Conservation (phyloP, 1,140 invertebrate species). For the Orius insidiosus region DNA sequence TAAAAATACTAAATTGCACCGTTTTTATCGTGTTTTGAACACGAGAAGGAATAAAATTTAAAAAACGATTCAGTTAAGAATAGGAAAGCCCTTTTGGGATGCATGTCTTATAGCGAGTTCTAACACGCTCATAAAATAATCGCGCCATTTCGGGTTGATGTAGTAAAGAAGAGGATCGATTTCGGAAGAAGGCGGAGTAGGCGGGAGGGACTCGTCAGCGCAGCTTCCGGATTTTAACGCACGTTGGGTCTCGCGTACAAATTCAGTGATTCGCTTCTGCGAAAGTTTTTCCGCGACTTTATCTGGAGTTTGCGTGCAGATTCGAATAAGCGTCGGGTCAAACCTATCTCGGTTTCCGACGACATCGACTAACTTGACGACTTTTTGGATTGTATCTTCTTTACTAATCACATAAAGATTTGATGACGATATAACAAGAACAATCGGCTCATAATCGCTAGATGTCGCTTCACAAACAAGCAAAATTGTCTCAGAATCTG, state of each 20-base stretch:
- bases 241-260: constrained; percentile 19
- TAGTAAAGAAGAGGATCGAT: constrained; percentile 16
- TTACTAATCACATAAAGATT: constrained; percentile 27
- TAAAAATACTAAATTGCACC: too few species aligned
- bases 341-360: constrained; percentile 17
- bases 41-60: too few species aligned
- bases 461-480: constrained; percentile 23
- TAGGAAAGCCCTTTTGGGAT: constrained; percentile 16
- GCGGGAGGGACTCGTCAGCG: constrained; percentile 4
- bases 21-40: too few species aligned
- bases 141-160: constrained; percentile 18
- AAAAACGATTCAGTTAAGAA: neutral
- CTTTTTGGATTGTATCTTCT: constrained; percentile 18
- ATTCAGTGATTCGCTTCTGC: constrained; percentile 19
- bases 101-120: constrained; percentile 17
- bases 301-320: constrained; percentile 14
- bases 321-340: constrained; percentile 24
- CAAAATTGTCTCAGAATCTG: constrained; percentile 16
- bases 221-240: constrained; percentile 3
- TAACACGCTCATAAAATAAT: constrained; percentile 18
- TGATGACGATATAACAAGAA: constrained; percentile 22
- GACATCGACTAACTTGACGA: constrained; percentile 27
- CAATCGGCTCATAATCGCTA: constrained; percentile 22
- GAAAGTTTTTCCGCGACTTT: constrained; percentile 16
- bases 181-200: constrained; percentile 7